phyloP scores from a whole-genome alignment of 2,888 invertebrate genomes.

The Hesperia comma region DNA sequence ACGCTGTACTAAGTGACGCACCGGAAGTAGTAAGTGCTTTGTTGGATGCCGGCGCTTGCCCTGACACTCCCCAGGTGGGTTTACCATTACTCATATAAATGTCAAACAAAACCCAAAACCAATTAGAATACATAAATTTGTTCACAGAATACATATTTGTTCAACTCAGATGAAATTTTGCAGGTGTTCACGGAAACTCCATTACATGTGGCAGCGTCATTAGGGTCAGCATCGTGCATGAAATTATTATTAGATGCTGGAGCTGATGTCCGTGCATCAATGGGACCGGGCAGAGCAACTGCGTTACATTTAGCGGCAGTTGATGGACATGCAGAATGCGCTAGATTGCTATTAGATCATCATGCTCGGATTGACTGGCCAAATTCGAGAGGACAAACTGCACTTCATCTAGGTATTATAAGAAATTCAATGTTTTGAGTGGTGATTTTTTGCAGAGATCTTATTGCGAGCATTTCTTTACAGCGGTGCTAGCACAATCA shows the following conservation, averaged over 20 bases:
- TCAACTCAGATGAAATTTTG: slow-evolving; percentile 34
- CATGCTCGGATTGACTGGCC: slow-evolving; percentile 90
- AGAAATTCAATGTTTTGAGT: background rate
- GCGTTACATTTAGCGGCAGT: slow-evolving; percentile 95
- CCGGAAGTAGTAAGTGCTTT: slow-evolving; percentile 89
- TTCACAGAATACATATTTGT: slow-evolving; percentile 21
- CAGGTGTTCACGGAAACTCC: slow-evolving; percentile 93
- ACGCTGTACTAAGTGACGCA: slow-evolving; percentile 91
- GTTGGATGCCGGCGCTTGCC: slow-evolving; percentile 90
- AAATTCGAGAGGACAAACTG: slow-evolving; percentile 91
- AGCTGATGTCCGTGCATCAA: slow-evolving; percentile 90
- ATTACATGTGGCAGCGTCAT: slow-evolving; percentile 90
- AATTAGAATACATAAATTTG: too few species aligned
- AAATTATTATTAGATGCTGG: slow-evolving; percentile 90
- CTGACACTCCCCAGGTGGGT: slow-evolving; percentile 91
- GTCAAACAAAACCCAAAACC: slow-evolving; percentile 36
- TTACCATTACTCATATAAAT: slow-evolving; percentile 44
- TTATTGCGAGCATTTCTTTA: slow-evolving; percentile 38
- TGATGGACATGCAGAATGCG: slow-evolving; percentile 92
- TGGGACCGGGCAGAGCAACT: slow-evolving; percentile 88
- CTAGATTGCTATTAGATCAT: slow-evolving; percentile 87
- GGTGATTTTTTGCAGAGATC: background rate
- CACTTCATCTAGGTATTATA: slow-evolving; percentile 87
- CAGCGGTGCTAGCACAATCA: slow-evolving; percentile 91
- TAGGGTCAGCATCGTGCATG: slow-evolving; percentile 88